phyloP scores from a whole-genome alignment of 2,888 invertebrate species.

The Strigamia transsilvanica region DNA sequence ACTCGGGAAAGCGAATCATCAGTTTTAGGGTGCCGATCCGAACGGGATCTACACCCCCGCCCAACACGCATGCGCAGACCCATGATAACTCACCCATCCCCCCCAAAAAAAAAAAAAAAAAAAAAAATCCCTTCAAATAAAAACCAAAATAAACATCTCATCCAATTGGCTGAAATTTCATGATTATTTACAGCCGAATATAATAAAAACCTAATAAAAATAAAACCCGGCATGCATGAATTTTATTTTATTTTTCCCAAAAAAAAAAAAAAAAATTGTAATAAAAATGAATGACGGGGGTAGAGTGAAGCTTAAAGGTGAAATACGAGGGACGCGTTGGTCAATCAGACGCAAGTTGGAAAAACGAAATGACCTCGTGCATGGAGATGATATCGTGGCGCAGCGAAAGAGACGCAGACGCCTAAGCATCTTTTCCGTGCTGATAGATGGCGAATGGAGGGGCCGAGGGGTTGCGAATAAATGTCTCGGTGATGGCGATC shows the following conservation, averaged over 20 bases:
- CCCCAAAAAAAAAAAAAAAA: too few species aligned
- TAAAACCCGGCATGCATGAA: neutral
- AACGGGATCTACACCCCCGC: neutral
- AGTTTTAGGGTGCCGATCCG: constrained; percentile 11
- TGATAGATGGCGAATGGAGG: constrained; percentile 6
- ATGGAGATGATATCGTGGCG: neutral
- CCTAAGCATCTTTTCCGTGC: neutral
- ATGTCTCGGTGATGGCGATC: constrained; percentile 21
- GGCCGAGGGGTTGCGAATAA: neutral
- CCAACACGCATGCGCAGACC: neutral
- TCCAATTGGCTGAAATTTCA: too few species aligned
- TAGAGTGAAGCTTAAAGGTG: neutral
- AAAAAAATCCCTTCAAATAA: too few species aligned
- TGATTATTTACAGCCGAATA: too few species aligned
- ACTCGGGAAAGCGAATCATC: constrained; percentile 25
- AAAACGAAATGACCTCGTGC: constrained; percentile 1
- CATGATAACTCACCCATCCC: too few species aligned
- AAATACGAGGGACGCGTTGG: constrained; percentile 35
- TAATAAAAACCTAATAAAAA: neutral
- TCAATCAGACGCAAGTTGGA: constrained; percentile 3
- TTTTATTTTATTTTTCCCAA: neutral
- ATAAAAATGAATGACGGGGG: neutral
- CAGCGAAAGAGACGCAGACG: constrained; percentile 17
- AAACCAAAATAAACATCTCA: too few species aligned
- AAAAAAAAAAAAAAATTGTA: neutral